A percentile compares a stretch with the other conserved stretches of the same genome.
Conservation (phyloP, 2,888 invertebrate species). For the Polietes domitor region DNA sequence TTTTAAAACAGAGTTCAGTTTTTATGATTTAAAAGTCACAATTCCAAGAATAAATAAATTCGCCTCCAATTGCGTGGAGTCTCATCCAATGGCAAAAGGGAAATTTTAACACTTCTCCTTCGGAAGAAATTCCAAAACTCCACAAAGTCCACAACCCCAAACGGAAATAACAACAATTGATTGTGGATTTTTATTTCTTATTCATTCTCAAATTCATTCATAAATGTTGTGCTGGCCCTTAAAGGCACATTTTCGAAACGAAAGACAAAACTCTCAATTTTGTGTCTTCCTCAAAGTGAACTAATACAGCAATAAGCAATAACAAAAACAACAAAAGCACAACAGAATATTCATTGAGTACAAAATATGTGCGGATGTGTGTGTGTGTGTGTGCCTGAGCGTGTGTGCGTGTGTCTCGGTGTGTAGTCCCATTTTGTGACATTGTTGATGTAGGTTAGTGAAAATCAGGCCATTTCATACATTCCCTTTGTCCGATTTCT, state of each 20-base stretch:
- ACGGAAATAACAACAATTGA: too few species aligned
- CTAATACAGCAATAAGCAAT: neutral
- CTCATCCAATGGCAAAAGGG: too few species aligned
- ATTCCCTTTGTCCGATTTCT: neutral
- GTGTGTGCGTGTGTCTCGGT: neutral
- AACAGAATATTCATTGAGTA: constrained; percentile 50
- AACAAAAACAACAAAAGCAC: constrained; percentile 19
- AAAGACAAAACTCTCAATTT: constrained; percentile 14
- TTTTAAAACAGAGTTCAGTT: too few species aligned
- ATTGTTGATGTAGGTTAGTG: constrained; percentile 80
- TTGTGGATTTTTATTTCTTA: too few species aligned
- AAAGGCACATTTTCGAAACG: constrained; percentile 18
- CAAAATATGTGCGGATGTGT: neutral
- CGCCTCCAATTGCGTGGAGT: too few species aligned
- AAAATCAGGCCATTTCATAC: constrained; percentile 63
- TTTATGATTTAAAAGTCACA: too few species aligned
- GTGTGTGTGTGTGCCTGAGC: neutral
- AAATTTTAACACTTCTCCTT: too few species aligned
- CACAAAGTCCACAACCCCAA: too few species aligned
- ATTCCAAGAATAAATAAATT: too few species aligned
- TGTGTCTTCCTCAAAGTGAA: neutral
- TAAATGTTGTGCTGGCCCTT: neutral
- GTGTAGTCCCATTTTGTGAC: constrained; percentile 44
- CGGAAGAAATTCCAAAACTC: too few species aligned
- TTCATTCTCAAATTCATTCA: neutral